A percentile compares a stretch with the other conserved stretches of the same genome.
Conservation (phyloP, 2,888 invertebrate genomes). For the Drosophila koepferae region DNA sequence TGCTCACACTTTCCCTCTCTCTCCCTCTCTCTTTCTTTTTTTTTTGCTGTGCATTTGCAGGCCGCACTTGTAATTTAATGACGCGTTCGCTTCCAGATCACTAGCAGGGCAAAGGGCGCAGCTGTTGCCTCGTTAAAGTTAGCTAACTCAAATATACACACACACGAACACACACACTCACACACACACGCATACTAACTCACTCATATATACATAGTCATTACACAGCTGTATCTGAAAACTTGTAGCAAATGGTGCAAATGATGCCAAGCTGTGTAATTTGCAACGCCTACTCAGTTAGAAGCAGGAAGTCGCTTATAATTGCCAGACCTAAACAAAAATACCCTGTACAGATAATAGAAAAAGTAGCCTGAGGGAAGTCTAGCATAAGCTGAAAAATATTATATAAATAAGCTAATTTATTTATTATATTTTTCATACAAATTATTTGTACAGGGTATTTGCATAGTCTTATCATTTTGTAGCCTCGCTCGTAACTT, state of each 20-base stretch:
- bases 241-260: conserved; percentile 21
- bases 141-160: conserved; percentile 43
- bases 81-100: conserved; percentile 59
- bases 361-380: background rate
- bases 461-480: background rate
- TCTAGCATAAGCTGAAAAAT: background rate
- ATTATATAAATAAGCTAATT: background rate
- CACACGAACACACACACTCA: background rate
- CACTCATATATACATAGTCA: conserved; percentile 13
- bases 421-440: background rate
- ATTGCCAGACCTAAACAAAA: background rate
- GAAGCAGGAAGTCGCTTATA: background rate
- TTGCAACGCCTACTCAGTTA: conserved; percentile 25
- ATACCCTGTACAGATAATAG: background rate
- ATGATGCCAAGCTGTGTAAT: conserved; percentile 28
- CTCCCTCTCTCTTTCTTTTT: conserved; percentile 12
- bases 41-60: conserved; percentile 39
- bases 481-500: background rate
- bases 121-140: conserved; percentile 67
- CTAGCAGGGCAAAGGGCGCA: conserved; percentile 46
- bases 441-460: background rate
- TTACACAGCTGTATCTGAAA: conserved; percentile 29
- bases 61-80: conserved; percentile 67
- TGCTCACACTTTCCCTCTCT: conserved; percentile 16
- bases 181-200: conserved; percentile 10